phyloP scores from a whole-genome alignment of 2,797 vertebrate species.

The Onychomys torridus region DNA sequence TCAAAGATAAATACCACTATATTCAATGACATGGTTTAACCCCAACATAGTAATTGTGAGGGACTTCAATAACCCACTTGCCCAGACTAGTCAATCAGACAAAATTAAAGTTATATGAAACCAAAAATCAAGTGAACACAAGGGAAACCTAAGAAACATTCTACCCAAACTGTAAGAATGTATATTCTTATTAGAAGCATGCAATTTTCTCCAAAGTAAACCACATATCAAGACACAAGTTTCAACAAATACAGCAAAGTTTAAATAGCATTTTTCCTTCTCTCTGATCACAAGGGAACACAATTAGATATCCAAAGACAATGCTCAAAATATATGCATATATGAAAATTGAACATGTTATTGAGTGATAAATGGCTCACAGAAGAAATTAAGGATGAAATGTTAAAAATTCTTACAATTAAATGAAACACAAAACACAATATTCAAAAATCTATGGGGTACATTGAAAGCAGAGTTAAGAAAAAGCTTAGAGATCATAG shows the following conservation, averaged over 20 bases:
- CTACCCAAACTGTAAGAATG: background rate
- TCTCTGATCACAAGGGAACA: background rate
- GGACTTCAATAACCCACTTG: background rate
- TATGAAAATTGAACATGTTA: background rate
- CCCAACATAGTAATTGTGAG: background rate
- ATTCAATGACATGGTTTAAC: background rate
- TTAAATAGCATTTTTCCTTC: background rate
- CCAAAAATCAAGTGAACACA: background rate
- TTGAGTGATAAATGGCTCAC: background rate
- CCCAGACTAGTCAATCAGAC: background rate
- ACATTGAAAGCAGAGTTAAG: background rate
- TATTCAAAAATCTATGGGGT: background rate
- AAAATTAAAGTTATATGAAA: background rate
- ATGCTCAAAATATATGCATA: background rate
- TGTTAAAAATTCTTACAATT: background rate
- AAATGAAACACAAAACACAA: background rate
- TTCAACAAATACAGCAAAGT: background rate
- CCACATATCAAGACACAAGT: background rate
- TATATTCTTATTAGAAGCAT: background rate
- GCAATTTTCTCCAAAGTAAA: background rate
- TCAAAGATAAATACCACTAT: background rate
- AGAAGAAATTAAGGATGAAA: background rate
- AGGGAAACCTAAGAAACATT: background rate
- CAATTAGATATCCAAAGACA: background rate
- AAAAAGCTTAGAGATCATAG: background rate